Evolutionary conservation across 2,113 vertebrate species (phyloP), one percentile per base, ranked within the genome.

Genomic region (Prunella himalayana): DNA sequence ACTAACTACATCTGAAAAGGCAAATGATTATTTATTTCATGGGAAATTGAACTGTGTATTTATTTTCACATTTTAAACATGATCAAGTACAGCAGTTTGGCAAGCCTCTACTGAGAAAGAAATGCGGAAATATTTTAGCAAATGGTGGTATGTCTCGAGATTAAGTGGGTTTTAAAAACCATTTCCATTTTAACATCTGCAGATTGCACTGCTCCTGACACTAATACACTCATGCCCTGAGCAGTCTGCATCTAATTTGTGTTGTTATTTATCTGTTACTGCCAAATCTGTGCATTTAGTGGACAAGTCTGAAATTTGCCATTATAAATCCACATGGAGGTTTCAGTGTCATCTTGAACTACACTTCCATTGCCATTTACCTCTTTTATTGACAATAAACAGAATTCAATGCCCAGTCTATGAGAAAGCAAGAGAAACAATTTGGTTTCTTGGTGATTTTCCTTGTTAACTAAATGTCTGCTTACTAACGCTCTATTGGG

Each of bases 21-120:
- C 57, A 88, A 94, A 84, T 91, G 31, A 93, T 88, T 95, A 96
- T 94, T 93, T 95, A 92, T 97, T 96, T 95, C 76, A 96, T 93
- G 89, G 91, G 91, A 97, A 97, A 96, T 45, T 88, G 80, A 97
- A 93, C 86, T 63, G 72, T 6, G 24, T 89, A 95, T 94, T 96
- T 94, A 97, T 94, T 96, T 97, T 95, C 64, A 94, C 49, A 37
- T 93, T 97, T 97, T 94, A 94, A 96, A 96, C 63, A 91, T 60
- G 76, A 96, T 90, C 64, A 68, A 93, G 45, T 88, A 87, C 53
- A 95, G 94, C 81, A 96, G 82, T 96, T 97, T 97, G 96, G 91
- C 95, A 97, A 95, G 91, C 70, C 50, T 94, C 89, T 95, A 16
- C 39, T 57, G 50, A 86, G 85, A 76, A 91, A 91, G 82, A 97